Evolutionary conservation across 2,888 invertebrate genomes (phyloP), one percentile per base, ranked within the genome.

Genomic region (Tenthredo distinguenda): DNA sequence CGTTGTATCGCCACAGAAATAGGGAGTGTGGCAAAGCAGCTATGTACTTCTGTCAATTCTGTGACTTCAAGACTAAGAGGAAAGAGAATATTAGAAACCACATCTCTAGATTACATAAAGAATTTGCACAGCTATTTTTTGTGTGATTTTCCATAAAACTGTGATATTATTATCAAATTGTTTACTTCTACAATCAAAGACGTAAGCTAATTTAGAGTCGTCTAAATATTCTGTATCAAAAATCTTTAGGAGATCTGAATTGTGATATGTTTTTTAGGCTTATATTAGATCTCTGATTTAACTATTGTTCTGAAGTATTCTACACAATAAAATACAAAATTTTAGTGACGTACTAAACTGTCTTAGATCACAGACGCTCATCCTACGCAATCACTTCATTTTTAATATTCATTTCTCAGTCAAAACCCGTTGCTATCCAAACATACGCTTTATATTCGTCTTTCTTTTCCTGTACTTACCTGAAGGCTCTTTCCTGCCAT

Each of bases 1-100:
- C 90, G 74, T 86, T 91, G 77, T 88, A 89, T 74, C 88, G 91
- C 9, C 92, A 92, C 87, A 88, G 88, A 87, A 90, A 90, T 76
- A 90, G 91, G 65, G 81, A 82, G 18, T 82, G 81, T 43, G 81
- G 81, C 4, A 82, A 82, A 37, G 81, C 37, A 21, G 40, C 81
- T 21, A 40, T 62, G 18, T 82, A 65, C 81, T 82, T 82, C 65
- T 82, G 81, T 65, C 62, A 82, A 40, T 82, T 43, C 21, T 82
- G 81, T 82, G 34, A 71, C n/a, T 72, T 84, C 82, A 81, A 79
- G 31, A 84, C 85, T 40, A 86, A 86, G 76, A 85, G 81, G 12
- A 86, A 85, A 74, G 74, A 71, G 50, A 68, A 71, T 43, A 58
- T 86, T 15, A 79, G 72, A 72, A 81, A 26, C 26, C 86, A 86